Evolutionary conservation across 2,113 vertebrate genomes (phyloP).

Genomic region (Muscicapa adusta): DNA sequence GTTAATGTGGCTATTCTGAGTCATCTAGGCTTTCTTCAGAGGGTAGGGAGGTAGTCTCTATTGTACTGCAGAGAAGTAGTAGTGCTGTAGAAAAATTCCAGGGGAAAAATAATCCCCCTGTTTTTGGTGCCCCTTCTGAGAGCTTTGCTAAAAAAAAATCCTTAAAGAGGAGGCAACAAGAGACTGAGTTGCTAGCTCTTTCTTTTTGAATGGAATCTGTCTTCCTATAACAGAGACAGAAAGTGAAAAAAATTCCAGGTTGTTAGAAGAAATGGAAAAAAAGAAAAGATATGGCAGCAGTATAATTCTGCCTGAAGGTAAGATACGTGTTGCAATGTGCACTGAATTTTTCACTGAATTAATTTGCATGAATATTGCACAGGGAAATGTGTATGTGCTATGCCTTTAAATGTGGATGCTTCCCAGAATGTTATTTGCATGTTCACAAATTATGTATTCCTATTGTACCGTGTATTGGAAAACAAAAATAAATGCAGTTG

Average conservation of each 20-base stretch:
- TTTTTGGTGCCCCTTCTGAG: neutral
- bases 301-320: slow-evolving; percentile 50
- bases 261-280: neutral
- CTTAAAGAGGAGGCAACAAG: neutral
- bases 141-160: neutral
- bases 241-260: neutral
- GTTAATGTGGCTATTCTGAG: neutral
- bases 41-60: neutral
- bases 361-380: slow-evolving; percentile 49
- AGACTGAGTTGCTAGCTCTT: neutral
- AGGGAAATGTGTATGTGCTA: slow-evolving; percentile 6
- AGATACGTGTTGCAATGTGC: slow-evolving; percentile 8
- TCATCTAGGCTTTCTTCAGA: neutral
- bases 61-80: neutral
- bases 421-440: slow-evolving; percentile 24
- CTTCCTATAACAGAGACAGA: neutral
- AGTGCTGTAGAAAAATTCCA: neutral
- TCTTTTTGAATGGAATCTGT: neutral
- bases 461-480: neutral
- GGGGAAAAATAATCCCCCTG: neutral
- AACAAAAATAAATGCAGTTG: neutral
- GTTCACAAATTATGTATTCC: neutral
- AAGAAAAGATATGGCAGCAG: neutral
- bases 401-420: slow-evolving; percentile 42
- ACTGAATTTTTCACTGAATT: slow-evolving; percentile 44